Conservation (phyloP, 2,888 invertebrate species). For the Arctia plantaginis region DNA sequence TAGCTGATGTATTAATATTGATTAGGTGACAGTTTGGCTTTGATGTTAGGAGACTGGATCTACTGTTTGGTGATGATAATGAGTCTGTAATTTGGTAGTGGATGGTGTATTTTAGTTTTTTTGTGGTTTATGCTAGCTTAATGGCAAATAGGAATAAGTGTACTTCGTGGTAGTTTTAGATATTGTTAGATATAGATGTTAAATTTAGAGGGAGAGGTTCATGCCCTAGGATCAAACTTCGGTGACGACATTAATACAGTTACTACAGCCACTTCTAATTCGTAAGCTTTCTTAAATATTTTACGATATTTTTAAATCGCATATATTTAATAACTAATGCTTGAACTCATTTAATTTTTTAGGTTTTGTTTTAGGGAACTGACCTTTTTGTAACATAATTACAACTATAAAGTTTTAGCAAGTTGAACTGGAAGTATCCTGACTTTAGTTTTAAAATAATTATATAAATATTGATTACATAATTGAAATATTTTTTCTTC, state of each 20-base stretch:
- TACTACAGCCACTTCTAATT: too few species aligned
- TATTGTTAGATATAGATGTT: too few species aligned
- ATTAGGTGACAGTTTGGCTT: slow-evolving; percentile 57
- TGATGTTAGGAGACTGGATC: slow-evolving; percentile 49
- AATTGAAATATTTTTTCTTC: neutral
- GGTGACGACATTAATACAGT: neutral
- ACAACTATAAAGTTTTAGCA: too few species aligned
- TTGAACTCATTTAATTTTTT: neutral
- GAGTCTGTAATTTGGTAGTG: slow-evolving; percentile 34
- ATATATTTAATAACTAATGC: neutral
- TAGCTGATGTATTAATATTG: slow-evolving; percentile 63
- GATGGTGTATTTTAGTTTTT: slow-evolving; percentile 19
- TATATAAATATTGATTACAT: too few species aligned
- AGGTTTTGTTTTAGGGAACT: neutral
- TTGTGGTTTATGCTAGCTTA: neutral
- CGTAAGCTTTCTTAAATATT: too few species aligned
- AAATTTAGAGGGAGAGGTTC: neutral
- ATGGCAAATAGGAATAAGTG: neutral
- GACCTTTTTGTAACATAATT: neutral
- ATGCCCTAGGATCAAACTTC: neutral
- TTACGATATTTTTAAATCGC: neutral
- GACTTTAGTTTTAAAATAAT: too few species aligned
- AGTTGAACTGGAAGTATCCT: too few species aligned
- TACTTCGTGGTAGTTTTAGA: neutral
- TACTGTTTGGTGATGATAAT: slow-evolving; percentile 49